These are phyloP conservation scores for Lacerta agilis DNA, from an alignment of 2,797 vertebrate species.

Conservation along the genomic window DNA sequence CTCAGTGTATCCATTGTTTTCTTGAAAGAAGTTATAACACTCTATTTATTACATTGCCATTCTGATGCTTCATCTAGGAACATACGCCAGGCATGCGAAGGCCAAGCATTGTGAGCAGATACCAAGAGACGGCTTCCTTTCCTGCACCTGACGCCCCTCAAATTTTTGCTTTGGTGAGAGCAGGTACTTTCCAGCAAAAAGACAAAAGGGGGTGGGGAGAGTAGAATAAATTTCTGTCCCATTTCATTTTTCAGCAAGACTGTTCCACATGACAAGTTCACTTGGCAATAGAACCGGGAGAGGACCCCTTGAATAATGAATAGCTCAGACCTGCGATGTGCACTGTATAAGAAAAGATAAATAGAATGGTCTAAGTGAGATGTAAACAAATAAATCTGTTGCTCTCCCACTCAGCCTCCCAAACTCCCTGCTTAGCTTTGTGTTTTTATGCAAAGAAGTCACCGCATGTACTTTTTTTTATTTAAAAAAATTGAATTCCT, in stretches of 20 bases:
- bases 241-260: constrained; percentile 28
- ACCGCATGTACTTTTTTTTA: background rate
- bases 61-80: background rate
- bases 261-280: constrained; percentile 31
- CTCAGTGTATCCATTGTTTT: constrained; percentile 18
- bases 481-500: background rate
- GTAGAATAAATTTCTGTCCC: constrained; percentile 17
- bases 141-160: constrained; percentile 32
- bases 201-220: background rate
- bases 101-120: background rate
- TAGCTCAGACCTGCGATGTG: constrained; percentile 10
- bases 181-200: constrained; percentile 29
- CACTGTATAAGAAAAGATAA: constrained; percentile 39
- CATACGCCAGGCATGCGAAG: background rate
- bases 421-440: background rate
- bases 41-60: background rate
- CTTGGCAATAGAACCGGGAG: constrained; percentile 31
- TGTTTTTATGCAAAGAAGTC: constrained; percentile 25
- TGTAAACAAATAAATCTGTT: constrained; percentile 41
- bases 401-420: constrained; percentile 29
- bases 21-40: background rate
- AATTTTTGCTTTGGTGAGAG: constrained; percentile 24
- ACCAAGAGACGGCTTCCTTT: constrained; percentile 3
- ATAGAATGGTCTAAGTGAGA: constrained; percentile 44
- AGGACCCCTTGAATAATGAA: constrained; percentile 55